phyloP scores from a whole-genome alignment of 2,797 vertebrate species.

The Allobates femoralis region DNA sequence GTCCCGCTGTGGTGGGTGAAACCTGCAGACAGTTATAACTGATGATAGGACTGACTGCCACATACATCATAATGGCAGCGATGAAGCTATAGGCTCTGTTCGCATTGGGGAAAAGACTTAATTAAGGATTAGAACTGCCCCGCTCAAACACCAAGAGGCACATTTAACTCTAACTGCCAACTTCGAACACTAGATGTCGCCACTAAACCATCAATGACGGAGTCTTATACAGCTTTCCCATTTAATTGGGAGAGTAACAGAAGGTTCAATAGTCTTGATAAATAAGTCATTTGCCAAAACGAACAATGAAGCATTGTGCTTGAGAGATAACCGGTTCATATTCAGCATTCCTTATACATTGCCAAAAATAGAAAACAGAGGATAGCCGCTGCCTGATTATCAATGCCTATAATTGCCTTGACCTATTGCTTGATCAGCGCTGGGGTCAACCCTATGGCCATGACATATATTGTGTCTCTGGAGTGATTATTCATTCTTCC shows the following conservation, averaged over 20 bases:
- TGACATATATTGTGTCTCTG: neutral
- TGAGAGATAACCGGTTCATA: conserved; percentile 34
- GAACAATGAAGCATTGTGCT: conserved; percentile 55
- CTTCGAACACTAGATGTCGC: conserved; percentile 50
- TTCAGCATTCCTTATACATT: conserved; percentile 18
- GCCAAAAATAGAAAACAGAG: conserved; percentile 25
- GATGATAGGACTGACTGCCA: conserved; percentile 18
- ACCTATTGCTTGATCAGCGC: conserved; percentile 12
- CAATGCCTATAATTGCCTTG: neutral
- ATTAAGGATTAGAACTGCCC: neutral
- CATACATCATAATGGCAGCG: conserved; percentile 7
- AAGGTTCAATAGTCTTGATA: conserved; percentile 53
- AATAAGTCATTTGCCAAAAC: conserved; percentile 55
- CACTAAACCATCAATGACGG: conserved; percentile 34
- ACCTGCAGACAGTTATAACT: neutral
- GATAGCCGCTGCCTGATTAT: neutral
- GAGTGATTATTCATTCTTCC: neutral
- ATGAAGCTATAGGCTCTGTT: neutral
- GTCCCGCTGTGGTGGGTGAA: conserved; percentile 12
- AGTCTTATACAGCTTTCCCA: neutral
- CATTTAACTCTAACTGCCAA: neutral
- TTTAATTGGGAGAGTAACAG: conserved; percentile 62
- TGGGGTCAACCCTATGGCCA: neutral
- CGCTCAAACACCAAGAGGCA: neutral
- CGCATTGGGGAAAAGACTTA: neutral